Evolutionary conservation across 2,797 vertebrate genomes (phyloP), one percentile per base, ranked within the genome.

Genomic region (Pipistrellus pygmaeus): DNA sequence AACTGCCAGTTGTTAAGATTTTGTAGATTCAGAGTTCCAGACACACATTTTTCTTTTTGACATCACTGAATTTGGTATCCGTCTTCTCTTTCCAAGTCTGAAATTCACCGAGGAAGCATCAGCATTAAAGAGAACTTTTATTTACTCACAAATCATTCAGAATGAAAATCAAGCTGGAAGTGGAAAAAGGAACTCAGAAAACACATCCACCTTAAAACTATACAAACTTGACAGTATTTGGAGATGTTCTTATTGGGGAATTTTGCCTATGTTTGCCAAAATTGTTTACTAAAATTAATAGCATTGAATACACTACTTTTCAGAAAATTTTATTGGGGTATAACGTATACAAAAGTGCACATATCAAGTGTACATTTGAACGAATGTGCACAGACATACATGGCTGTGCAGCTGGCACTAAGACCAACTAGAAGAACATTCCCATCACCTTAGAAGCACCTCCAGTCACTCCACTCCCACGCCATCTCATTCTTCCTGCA

Each of bases 61-160:
- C 30, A 83, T 75, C 76, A 23, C 60, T 81, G 62, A 35, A 44
- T 78, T 81, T 23, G 73, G 2, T 84, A 64, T 81, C 53, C n/a
- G 35, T 93, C 25, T 78, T 35, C 20, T 78, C 83, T 84, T 0
- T 51, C 46, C 46, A 51, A 20, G 82, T 93, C 38, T 27, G 69
- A 90, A 93, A 90, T 81, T 80, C 86, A 95, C 51, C 68, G n/a
- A 85, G 41, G 71, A 92, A 91, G 51, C 8, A 21, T 38, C 85
- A 64, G 25, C 30, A 53, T 83, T 72, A 85, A 57, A 71, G 57
- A 15, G 21, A 93, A 72, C 15, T 84, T 90, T 90, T 69, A 75
- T 92, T 90, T 95, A 76, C 88, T 90, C 38, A 93, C 75, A 88
- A 71, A 85, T 88, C 55, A 73, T 87, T 84, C 83, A 77, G 75